Conservation (phyloP, 53 echinoderm and acorn worm species). For the Henricia sp. region DNA sequence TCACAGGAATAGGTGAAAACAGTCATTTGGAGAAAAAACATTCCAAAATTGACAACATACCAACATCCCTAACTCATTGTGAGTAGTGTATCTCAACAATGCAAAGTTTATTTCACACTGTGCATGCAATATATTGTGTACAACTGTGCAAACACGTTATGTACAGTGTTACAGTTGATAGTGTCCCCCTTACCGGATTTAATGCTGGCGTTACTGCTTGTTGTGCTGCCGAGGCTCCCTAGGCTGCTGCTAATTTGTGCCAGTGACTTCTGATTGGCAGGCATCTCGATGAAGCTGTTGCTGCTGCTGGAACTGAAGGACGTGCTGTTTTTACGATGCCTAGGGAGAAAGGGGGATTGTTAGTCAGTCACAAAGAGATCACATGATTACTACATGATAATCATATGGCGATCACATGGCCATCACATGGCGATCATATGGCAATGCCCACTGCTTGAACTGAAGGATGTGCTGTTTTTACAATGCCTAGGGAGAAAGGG, state of each 20-base stretch:
- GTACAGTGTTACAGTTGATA: not conserved
- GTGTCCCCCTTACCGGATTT: slow-evolving; percentile 51
- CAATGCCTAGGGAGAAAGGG: slow-evolving; percentile 29
- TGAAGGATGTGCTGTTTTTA: slow-evolving; percentile 55
- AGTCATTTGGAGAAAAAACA: too few species aligned
- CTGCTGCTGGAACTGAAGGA: slow-evolving; percentile 60
- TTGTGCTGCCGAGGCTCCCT: slow-evolving; percentile 71
- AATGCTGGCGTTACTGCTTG: slow-evolving; percentile 48
- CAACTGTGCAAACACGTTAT: too few species aligned
- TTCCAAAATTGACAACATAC: too few species aligned
- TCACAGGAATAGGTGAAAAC: too few species aligned
- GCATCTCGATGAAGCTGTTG: slow-evolving; percentile 53
- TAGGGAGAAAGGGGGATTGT: not conserved
- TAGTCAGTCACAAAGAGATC: too few species aligned
- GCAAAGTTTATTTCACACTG: too few species aligned
- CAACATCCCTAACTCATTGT: too few species aligned
- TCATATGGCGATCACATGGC: too few species aligned
- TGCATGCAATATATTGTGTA: too few species aligned
- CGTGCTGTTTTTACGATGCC: slow-evolving; percentile 58
- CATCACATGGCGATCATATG: too few species aligned
- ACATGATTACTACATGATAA: too few species aligned
- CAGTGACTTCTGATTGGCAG: slow-evolving; percentile 42
- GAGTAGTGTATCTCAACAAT: too few species aligned
- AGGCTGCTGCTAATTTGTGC: slow-evolving; percentile 69
- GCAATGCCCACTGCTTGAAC: slow-evolving; percentile 57